phyloP scores from a whole-genome alignment of 2,888 invertebrate species.

The Conomelus anceps region DNA sequence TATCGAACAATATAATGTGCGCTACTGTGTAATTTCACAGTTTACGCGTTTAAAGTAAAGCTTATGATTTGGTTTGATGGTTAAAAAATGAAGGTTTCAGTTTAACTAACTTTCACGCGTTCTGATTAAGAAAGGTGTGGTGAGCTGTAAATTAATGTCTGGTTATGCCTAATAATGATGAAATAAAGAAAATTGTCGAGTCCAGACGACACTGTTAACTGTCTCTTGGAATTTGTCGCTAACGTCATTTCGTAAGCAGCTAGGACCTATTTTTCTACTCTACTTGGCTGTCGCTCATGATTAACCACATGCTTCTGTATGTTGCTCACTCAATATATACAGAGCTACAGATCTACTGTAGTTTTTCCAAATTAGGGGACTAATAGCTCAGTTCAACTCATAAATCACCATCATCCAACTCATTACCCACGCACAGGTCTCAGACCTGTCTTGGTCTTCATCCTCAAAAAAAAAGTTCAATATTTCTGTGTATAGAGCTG shows the following conservation, averaged over 20 bases:
- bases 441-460: no score
- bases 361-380: no score
- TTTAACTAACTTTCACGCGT: background rate
- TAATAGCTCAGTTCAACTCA: no score
- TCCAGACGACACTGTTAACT: background rate
- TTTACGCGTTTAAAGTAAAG: background rate
- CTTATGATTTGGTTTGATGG: background rate
- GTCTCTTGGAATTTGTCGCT: background rate
- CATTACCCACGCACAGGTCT: no score
- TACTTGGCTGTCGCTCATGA: background rate
- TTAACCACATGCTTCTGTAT: background rate
- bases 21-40: background rate
- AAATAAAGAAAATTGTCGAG: background rate
- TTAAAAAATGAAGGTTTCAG: background rate
- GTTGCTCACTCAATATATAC: background rate
- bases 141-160: background rate
- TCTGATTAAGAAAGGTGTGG: background rate
- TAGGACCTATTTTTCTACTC: background rate
- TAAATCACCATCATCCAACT: no score
- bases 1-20: background rate
- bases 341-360: no score
- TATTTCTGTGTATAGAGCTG: no score
- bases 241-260: background rate
- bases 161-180: background rate
- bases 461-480: no score